A percentile compares a stretch with the other conserved stretches of the same genome.
Conservation (phyloP, 2,797 vertebrate genomes). For the Sardinella longiceps region DNA sequence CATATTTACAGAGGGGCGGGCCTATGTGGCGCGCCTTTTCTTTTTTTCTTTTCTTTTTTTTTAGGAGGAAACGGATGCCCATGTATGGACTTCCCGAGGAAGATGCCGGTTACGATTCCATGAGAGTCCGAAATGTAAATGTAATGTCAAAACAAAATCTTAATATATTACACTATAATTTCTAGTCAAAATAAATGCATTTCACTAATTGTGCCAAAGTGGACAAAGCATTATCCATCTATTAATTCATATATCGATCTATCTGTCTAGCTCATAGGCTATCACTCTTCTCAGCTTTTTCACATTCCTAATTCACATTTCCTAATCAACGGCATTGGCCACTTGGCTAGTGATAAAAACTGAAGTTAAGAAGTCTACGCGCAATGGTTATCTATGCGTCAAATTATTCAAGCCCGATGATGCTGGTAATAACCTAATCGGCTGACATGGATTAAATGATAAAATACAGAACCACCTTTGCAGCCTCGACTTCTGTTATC, state of each 20-base stretch:
- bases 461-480: background rate
- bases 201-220: background rate
- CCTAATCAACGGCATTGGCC: background rate
- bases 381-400: background rate
- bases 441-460: background rate
- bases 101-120: background rate
- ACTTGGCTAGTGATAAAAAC: background rate
- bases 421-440: background rate
- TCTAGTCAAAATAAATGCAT: background rate
- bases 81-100: slow-evolving; percentile 75
- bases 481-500: background rate
- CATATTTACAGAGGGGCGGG: slow-evolving; percentile 63
- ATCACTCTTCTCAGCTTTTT: too few species aligned
- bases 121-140: background rate
- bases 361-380: too few species aligned
- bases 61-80: slow-evolving; percentile 72
- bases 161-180: too few species aligned
- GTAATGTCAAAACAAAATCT: background rate
- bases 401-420: background rate
- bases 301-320: too few species aligned
- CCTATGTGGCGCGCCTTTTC: slow-evolving; percentile 61
- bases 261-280: too few species aligned
- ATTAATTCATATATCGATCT: too few species aligned
- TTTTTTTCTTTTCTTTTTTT: slow-evolving; percentile 39
- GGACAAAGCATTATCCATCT: too few species aligned